phyloP scores from a whole-genome alignment of 2,888 invertebrate species.

The Uropetala carovei region DNA sequence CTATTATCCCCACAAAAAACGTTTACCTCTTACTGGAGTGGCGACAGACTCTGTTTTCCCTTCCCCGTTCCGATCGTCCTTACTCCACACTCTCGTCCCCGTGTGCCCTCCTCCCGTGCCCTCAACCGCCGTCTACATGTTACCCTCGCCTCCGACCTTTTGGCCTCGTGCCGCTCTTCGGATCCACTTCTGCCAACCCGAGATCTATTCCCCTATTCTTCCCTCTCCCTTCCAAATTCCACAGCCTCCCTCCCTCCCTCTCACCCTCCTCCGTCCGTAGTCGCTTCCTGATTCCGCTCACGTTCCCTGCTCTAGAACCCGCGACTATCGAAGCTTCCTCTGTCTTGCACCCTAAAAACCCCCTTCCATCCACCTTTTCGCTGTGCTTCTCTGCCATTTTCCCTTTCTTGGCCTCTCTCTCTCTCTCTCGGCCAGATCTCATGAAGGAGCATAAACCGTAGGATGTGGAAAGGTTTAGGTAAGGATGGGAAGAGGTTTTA shows the following conservation, averaged over 20 bases:
- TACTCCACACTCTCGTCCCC: too few species aligned
- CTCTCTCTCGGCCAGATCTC: background rate
- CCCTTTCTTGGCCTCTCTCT: background rate
- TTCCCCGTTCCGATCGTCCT: too few species aligned
- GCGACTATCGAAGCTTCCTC: conserved; percentile 55
- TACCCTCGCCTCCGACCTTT: too few species aligned
- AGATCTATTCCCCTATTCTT: too few species aligned
- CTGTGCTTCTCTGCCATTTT: background rate
- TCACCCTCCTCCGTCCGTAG: background rate
- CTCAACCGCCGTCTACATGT: too few species aligned
- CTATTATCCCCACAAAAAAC: too few species aligned
- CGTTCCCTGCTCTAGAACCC: conserved; percentile 30
- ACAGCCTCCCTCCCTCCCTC: background rate
- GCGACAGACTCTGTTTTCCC: too few species aligned
- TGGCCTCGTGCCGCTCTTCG: too few species aligned
- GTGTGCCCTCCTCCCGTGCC: too few species aligned
- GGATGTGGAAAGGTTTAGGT: background rate
- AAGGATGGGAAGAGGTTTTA: background rate
- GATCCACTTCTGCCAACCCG: too few species aligned
- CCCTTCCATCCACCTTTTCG: background rate
- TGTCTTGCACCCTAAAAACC: background rate
- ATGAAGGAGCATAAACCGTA: background rate
- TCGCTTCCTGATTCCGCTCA: conserved; percentile 42
- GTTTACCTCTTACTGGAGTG: too few species aligned
- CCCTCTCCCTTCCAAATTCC: background rate